These are phyloP conservation scores for Callocephalon fimbriatum DNA, from an alignment of 2,113 vertebrate species.

Conservation along the genomic window DNA sequence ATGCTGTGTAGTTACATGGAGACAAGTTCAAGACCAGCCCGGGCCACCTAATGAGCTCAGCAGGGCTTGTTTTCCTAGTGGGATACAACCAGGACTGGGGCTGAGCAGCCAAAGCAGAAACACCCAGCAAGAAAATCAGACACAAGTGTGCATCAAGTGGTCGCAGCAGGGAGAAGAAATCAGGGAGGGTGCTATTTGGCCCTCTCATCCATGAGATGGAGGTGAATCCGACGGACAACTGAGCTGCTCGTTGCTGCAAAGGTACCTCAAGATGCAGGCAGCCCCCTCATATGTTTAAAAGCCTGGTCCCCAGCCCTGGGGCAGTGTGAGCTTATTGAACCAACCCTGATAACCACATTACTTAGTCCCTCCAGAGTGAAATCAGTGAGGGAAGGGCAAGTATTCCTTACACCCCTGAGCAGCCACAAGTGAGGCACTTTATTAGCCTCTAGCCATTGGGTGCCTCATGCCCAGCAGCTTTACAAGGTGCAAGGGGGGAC, in stretches of 20 bases:
- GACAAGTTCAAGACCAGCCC: not conserved
- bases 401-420: not conserved
- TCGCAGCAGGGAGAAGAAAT: not conserved
- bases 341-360: not conserved
- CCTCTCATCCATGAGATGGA: not conserved
- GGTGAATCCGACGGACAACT: not conserved
- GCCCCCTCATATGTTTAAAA: not conserved
- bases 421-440: not conserved
- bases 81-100: not conserved
- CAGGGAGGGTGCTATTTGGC: not conserved
- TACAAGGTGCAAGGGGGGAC: not conserved
- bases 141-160: fast-evolving
- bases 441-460: not conserved
- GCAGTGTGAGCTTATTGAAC: not conserved
- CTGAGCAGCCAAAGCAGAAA: not conserved
- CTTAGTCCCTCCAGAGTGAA: not conserved
- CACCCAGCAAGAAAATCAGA: not conserved
- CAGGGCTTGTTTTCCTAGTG: not conserved
- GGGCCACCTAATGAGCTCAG: not conserved
- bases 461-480: not conserved
- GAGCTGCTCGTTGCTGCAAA: not conserved
- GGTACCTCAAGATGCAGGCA: not conserved
- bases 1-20: not conserved
- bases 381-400: not conserved
- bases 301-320: not conserved